Conservation (phyloP, 2,888 invertebrate genomes). For the Tethea ocularis region DNA sequence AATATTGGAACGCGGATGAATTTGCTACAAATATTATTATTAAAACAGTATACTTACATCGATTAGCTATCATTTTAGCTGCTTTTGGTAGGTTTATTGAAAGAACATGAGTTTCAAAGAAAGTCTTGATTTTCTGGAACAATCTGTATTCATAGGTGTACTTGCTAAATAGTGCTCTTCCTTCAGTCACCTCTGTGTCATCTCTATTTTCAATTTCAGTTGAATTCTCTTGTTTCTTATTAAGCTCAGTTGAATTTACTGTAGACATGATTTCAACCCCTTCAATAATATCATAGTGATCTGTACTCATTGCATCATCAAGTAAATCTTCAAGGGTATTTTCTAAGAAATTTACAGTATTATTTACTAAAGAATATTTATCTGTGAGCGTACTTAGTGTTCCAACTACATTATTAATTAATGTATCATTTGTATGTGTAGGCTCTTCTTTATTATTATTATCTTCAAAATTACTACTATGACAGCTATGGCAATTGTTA, state of each 20-base stretch:
- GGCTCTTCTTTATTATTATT: constrained; percentile 31
- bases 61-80: constrained; percentile 80
- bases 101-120: constrained; percentile 84
- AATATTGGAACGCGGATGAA: no score
- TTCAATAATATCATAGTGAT: constrained; percentile 83
- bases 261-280: constrained; percentile 79
- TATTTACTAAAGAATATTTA: constrained; percentile 61
- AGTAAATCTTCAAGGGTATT: constrained; percentile 82
- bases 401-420: constrained; percentile 58
- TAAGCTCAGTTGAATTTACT: constrained; percentile 26
- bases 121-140: constrained; percentile 83
- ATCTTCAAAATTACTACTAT: constrained; percentile 48
- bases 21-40: no score
- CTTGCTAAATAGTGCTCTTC: constrained; percentile 67
- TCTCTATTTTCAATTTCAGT: constrained; percentile 17
- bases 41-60: constrained; percentile 74
- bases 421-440: constrained; percentile 28
- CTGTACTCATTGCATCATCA: constrained; percentile 81
- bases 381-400: constrained; percentile 58
- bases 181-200: constrained; percentile 40
- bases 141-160: constrained; percentile 81
- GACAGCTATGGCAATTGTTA: constrained; percentile 77
- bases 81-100: constrained; percentile 87
- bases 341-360: constrained; percentile 69
- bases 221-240: constrained; percentile 19